Evolutionary conservation across 2,888 invertebrate genomes (phyloP), one percentile per base, ranked within the genome.

Genomic region (Lasioglossum villosulum): DNA sequence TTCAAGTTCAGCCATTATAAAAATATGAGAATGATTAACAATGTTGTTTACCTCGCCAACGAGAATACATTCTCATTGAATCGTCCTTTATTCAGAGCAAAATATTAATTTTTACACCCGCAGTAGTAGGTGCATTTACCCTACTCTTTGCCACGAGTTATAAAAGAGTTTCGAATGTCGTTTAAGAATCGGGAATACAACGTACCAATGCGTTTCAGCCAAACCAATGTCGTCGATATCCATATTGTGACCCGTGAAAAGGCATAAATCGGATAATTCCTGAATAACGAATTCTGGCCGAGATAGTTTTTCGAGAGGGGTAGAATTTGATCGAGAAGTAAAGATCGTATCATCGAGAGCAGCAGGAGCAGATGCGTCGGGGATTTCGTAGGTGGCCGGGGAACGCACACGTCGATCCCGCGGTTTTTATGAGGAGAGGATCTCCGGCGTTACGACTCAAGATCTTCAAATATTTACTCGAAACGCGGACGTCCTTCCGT

Each of bases 391-490:
- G 88, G 84, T 83, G 87, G 83, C 75, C 90, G 72, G 74, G 78
- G 92, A 90, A 91, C 92, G 91, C 93, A 93, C 92, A 93, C 92
- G 92, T 92, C 90, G 93, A 92, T 90, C 91, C 90, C 92, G 91
- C 89, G 88, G 91, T 93, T 93, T 94, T 93, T 93, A 92, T 91
- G 92, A 90, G 84, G 89, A 92, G 91, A 92, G 89, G 90, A 92
- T 92, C 92, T 92, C 89, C 90, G 89, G 85, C 90, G 90, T 91
- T 90, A 91, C 92, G 89, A 91, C 90, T 89, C 81, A 85, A 92
- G 91, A 93, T 93, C 90, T 94, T 92, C 92, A 93, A 92, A 94
- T 94, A 94, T 94, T 94, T 94, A 93, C 92, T 89, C 91, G 92
- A 91, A 92, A 93, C 90, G 91, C 92, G 92, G 92, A 93, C 92